Base-by-base conservation (phyloP, 2,797 vertebrate species). In the Cyprinodon diabolis region DNA sequence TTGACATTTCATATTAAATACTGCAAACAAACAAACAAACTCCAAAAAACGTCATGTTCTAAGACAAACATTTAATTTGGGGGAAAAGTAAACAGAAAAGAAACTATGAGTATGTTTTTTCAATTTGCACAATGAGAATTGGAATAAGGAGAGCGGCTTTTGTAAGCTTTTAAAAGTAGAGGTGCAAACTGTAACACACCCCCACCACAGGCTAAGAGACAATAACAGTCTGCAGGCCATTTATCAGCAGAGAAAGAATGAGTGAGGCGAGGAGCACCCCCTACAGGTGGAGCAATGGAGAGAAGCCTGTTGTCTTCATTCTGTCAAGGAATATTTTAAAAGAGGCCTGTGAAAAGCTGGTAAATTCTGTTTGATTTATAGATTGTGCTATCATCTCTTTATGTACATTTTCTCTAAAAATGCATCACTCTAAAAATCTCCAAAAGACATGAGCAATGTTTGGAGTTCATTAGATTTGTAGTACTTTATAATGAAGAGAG, bases 131-230 rank as follows among this genome's bases (percentile, higher is more conserved):
- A 81, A 89, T 89, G 85, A 80, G 60, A 70, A 84, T 81, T 86
- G 47, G 82, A 84, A 84, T 14, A 84, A 84, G 85, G 87, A 86
- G 79, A 69, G 76, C 68, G 68, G 47, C 76, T 85, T 86, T 77
- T 87, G 79, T 71, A 78, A 81, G 81, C 84, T 87, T 79, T 70
- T 71, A 80, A 83, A 74, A 70, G 17, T 47, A 67, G 79, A 83
- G 84, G 81, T 81, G 82, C 45, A 80, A 85, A 90, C 86, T 85
- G 80, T 85, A 87, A 88, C 86, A 81, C 79, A 67, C 86, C 10
- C 85, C 66, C 79, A 86, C 86, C 71, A 66, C 72, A 54, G 76
- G 62, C 73, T 80, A 67, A 81, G 51, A 69, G 81, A 72, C 84
- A 84, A 79, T 73, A 75, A 74, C 57, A 69, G 72, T 76, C 85